Evolutionary conservation across 2,113 vertebrate genomes (phyloP).

Genomic region (Rutilus rutilus): DNA sequence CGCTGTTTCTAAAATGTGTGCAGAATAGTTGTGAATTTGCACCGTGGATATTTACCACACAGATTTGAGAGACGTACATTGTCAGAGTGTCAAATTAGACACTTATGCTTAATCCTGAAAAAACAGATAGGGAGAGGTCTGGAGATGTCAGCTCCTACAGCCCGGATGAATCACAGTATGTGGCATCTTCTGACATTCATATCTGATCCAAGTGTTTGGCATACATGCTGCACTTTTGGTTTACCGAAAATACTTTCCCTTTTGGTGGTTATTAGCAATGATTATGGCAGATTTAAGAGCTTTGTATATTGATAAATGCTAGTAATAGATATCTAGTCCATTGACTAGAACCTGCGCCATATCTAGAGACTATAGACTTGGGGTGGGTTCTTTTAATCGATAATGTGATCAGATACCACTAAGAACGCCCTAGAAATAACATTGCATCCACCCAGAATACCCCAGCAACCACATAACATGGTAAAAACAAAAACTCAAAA

Average conservation of each 20-base stretch:
- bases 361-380: neutral
- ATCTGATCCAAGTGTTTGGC: constrained; percentile 50
- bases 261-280: neutral
- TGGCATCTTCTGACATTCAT: constrained; percentile 46
- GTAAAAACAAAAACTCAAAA: neutral
- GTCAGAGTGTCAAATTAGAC: constrained; percentile 20
- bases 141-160: constrained; percentile 43
- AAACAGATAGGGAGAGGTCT: constrained; percentile 5
- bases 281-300: neutral
- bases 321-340: neutral
- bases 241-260: constrained; percentile 1
- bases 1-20: constrained; percentile 39
- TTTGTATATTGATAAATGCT: neutral
- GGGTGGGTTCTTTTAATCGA: neutral
- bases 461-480: neutral
- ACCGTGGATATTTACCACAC: constrained; percentile 7
- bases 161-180: constrained; percentile 43
- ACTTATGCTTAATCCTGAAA: constrained; percentile 9
- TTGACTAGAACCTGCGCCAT: neutral
- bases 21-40: constrained; percentile 37
- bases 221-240: constrained; percentile 21
- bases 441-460: neutral
- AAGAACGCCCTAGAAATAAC: neutral
- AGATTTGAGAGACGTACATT: neutral
- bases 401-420: neutral